These are phyloP conservation scores for Ectemnius cavifrons DNA, from an alignment of 2,888 invertebrate species.

Conservation along the genomic window DNA sequence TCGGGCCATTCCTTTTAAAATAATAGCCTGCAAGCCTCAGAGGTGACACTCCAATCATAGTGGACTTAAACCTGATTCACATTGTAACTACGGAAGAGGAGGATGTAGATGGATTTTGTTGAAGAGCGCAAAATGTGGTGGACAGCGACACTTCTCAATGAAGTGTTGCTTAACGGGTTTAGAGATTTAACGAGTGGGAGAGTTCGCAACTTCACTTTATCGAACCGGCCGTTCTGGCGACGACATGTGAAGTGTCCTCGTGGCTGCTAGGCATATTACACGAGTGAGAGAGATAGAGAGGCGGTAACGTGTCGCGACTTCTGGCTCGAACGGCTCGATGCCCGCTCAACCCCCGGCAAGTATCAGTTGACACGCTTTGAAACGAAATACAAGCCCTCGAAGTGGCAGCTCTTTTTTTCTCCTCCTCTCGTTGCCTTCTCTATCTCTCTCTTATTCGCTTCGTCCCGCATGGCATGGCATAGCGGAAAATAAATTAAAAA, in stretches of 20 bases:
- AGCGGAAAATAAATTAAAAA: constrained; percentile 39
- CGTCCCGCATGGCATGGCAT: background rate
- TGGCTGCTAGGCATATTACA: background rate
- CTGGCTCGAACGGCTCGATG: background rate
- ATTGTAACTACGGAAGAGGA: too few species aligned
- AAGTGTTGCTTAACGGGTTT: background rate
- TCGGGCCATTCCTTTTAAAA: constrained; percentile 12
- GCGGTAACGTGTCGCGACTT: background rate
- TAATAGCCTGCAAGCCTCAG: too few species aligned
- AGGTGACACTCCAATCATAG: too few species aligned
- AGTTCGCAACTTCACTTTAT: background rate
- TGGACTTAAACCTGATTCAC: too few species aligned
- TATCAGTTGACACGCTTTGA: constrained; percentile 49
- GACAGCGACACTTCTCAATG: background rate
- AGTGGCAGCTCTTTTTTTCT: constrained; percentile 15
- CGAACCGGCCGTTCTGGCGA: background rate
- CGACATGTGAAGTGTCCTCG: background rate
- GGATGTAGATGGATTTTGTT: too few species aligned
- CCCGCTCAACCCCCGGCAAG: background rate
- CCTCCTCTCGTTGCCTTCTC: constrained; percentile 1
- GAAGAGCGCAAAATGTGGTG: too few species aligned
- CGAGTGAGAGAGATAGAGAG: too few species aligned
- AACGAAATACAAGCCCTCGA: constrained; percentile 37
- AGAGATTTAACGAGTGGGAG: background rate
- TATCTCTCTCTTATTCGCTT: background rate